Percentiles rank a stretch among this genome's conserved stretches.
Evolutionary conservation across 2,888 invertebrate genomes (phyloP).

Genomic region (Drosophila prolongata): DNA sequence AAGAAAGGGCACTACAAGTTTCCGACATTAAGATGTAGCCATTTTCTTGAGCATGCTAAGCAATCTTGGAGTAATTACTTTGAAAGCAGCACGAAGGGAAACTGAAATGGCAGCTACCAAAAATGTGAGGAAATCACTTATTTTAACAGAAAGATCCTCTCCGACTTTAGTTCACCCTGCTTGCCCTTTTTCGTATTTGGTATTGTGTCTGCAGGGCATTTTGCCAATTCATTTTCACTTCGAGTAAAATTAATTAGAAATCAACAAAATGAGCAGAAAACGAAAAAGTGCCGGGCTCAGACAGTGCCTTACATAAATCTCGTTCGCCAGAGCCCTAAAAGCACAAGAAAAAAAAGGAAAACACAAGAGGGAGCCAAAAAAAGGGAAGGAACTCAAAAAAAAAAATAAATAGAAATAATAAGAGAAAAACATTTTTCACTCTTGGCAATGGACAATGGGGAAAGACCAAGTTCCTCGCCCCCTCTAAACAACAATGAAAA

Average conservation of each 20-base stretch:
- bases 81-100: conserved; percentile 7
- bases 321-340: conserved; percentile 34
- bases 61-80: conserved; percentile 19
- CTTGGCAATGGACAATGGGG: conserved; percentile 38
- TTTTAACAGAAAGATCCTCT: conserved; percentile 25
- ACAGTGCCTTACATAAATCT: conserved; percentile 58
- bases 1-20: neutral
- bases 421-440: conserved; percentile 42
- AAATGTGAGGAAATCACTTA: conserved; percentile 43
- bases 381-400: conserved; percentile 8
- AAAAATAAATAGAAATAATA: conserved; percentile 30
- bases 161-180: conserved; percentile 6
- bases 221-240: conserved; percentile 75
- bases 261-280: conserved; percentile 68
- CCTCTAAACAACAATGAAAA: conserved; percentile 56
- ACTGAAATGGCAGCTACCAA: conserved; percentile 33
- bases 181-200: conserved; percentile 13
- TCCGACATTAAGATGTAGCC: neutral
- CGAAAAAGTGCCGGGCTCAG: conserved; percentile 38
- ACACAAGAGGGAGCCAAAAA: conserved; percentile 11
- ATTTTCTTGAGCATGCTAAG: neutral
- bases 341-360: conserved; percentile 19
- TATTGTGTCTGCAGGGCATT: conserved; percentile 56
- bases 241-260: conserved; percentile 72
- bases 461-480: conserved; percentile 5